These are phyloP conservation scores for Cygnus olor DNA, from an alignment of 2,797 vertebrate species.

Conservation along the genomic window DNA sequence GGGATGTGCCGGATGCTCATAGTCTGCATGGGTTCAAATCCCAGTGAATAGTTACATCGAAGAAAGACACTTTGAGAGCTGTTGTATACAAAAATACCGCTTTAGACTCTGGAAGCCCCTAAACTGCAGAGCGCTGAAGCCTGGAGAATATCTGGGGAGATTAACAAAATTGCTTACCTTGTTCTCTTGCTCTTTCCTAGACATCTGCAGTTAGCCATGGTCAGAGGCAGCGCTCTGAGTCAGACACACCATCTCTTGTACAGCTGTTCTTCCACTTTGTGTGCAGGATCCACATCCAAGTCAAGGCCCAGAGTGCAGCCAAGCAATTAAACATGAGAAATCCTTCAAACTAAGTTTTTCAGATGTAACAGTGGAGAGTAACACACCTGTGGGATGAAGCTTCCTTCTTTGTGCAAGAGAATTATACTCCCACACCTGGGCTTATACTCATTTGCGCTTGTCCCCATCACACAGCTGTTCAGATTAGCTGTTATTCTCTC, in stretches of 20 bases:
- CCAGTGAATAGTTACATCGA: background rate
- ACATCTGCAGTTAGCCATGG: background rate
- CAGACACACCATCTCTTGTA: background rate
- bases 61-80: background rate
- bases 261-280: background rate
- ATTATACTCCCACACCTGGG: conserved; percentile 48
- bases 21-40: background rate
- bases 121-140: background rate
- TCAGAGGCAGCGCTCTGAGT: background rate
- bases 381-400: background rate
- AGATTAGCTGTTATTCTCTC: conserved; percentile 52
- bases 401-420: conserved; percentile 22
- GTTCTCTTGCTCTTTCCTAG: background rate
- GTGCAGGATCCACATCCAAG: background rate
- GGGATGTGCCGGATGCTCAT: background rate
- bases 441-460: conserved; percentile 47
- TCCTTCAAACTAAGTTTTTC: conserved; percentile 30
- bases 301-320: background rate
- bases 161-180: background rate
- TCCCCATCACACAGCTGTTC: conserved; percentile 59
- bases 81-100: background rate
- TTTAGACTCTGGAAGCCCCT: background rate
- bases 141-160: background rate
- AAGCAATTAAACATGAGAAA: conserved; percentile 30
- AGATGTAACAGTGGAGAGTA: conserved; percentile 13